Conservation (phyloP, 2,113 vertebrate species). For the Amia ocellicauda region DNA sequence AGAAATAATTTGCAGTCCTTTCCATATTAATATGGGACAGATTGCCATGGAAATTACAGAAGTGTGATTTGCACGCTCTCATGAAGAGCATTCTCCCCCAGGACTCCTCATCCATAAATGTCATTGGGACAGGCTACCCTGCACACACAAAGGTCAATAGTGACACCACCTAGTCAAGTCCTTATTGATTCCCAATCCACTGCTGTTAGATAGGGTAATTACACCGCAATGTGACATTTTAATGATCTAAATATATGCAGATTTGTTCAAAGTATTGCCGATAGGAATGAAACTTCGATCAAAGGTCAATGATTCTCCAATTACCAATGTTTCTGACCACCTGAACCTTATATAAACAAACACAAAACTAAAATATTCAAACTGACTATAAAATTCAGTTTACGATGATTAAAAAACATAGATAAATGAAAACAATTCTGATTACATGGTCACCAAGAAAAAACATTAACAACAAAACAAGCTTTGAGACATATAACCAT, state of each 20-base stretch:
- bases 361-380: no score
- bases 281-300: constrained; percentile 20
- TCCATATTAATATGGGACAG: constrained; percentile 27
- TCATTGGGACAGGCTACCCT: constrained; percentile 48
- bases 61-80: constrained; percentile 43
- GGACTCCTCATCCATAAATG: constrained; percentile 50
- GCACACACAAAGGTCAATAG: constrained; percentile 59
- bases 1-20: constrained; percentile 20
- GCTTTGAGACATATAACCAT: no score
- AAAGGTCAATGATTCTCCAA: constrained; percentile 25
- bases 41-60: constrained; percentile 25
- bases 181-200: constrained; percentile 59
- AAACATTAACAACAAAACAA: no score
- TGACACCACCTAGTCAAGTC: constrained; percentile 45
- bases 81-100: constrained; percentile 42
- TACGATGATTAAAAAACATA: no score
- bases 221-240: constrained; percentile 43
- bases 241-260: constrained; percentile 52
- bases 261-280: constrained; percentile 28
- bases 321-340: no score
- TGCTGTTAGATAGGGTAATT: constrained; percentile 48
- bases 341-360: no score
- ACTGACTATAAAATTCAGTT: no score
- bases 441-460: no score
- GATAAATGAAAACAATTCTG: no score